Evolutionary conservation across 2,797 vertebrate species (phyloP), one percentile per base, ranked within the genome.

Genomic region (Poliocrania exsul): DNA sequence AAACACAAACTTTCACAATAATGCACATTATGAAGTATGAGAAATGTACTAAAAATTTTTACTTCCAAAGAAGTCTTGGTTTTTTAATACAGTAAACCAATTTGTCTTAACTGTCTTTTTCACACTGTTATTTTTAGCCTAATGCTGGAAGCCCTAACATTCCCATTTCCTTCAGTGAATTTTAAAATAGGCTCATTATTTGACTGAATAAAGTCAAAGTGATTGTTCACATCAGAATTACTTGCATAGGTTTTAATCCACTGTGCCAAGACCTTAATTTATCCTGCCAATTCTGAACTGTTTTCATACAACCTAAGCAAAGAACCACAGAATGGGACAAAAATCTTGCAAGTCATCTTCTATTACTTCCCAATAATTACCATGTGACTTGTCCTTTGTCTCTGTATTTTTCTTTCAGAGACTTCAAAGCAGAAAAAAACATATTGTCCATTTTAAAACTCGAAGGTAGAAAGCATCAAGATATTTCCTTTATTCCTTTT

Each of bases 101-200:
- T 78, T 86, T 65, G 86, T 86, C 44, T 81, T 35, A 17, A 42
- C 35, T 51, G 86, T 51, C 33, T 38, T 81, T 67, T 94, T 83
- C 49, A 86, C 46, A 67, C 8, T 40, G 73, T 88, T 94, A 67
- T 46, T 71, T 92, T 88, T 82, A 86, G 24, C 37, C 53, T 61
- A 60, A 81, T 72, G 33, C 44, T 88, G 57, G 44, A 90, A 90
- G 49, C 10, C 25, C 46, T 72, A 72, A 71, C 46, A 65, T 67
- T 80, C 64, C 35, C 21, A 50, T 88, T 92, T 90, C 46, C 77
- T 83, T 88, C 38, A 62, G 60, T 66, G 64, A 70, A 82, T 91
- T 92, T 91, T 71, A 85, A 88, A 88, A 79, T 33, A 90, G 54
- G 40, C 28, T 94, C 42, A 69, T 78, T 87, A 91, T 90, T 95